These are phyloP conservation scores for Tetramorium simillimum DNA, from an alignment of 1,140 invertebrate genomes.

Conservation along the genomic window DNA sequence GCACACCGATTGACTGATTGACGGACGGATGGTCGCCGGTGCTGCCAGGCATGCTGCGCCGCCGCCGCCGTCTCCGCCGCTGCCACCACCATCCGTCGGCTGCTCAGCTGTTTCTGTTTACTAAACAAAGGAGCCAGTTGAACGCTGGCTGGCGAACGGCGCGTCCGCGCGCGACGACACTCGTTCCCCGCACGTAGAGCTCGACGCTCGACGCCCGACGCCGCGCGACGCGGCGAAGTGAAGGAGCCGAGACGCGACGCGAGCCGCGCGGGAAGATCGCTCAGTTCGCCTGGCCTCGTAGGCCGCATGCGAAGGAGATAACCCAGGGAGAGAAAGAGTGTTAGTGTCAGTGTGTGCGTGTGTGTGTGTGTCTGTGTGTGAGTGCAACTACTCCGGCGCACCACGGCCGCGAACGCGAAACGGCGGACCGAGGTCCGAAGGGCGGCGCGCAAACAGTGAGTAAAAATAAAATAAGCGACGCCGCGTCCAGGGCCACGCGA, in stretches of 20 bases:
- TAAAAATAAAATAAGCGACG: conserved; percentile 27
- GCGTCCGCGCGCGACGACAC: conserved; percentile 65
- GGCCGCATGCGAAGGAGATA: conserved; percentile 39
- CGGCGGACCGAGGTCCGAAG: conserved; percentile 23
- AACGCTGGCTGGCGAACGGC: conserved; percentile 78
- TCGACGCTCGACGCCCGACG: conserved; percentile 6
- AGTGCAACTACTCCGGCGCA: not conserved
- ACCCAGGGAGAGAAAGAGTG: no score
- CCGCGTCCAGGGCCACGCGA: not conserved
- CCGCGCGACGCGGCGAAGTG: conserved; percentile 21
- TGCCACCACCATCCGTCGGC: conserved; percentile 55
- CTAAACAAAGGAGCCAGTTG: conserved; percentile 82
- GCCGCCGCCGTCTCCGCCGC: no score
- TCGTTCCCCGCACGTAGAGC: not conserved
- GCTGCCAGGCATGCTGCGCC: conserved; percentile 13
- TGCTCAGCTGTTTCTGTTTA: conserved; percentile 84
- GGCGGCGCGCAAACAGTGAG: conserved; percentile 63
- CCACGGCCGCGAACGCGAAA: conserved; percentile 6
- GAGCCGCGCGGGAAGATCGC: not conserved
- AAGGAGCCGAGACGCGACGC: conserved; percentile 1
- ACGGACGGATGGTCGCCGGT: conserved; percentile 41
- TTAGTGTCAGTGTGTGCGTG: no score
- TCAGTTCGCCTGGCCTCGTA: not conserved
- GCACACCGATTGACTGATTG: conserved; percentile 43
- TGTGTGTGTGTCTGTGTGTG: no score